Evolutionary conservation across 2,888 invertebrate genomes (phyloP).

Genomic region (Holacanthella duospinosa): DNA sequence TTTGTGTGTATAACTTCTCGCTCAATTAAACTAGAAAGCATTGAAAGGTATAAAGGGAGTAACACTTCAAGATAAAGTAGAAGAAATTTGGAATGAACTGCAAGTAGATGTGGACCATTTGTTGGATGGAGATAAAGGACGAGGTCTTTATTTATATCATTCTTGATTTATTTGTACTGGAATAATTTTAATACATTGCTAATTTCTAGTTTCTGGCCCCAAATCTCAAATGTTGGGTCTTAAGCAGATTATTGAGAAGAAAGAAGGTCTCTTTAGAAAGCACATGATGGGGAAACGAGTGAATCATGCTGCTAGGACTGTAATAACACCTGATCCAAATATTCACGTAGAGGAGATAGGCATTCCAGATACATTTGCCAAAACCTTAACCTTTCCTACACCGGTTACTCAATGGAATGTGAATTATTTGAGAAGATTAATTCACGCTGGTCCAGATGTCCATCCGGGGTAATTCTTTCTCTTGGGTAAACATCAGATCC

Average conservation of each 20-base stretch:
- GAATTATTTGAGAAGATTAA: constrained; percentile 67
- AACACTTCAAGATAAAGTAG: constrained; percentile 63
- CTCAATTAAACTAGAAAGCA: constrained; percentile 47
- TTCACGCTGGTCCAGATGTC: constrained; percentile 80
- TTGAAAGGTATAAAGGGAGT: constrained; percentile 51
- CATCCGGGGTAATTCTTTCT: constrained; percentile 62
- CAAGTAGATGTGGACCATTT: constrained; percentile 66
- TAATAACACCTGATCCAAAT: constrained; percentile 97
- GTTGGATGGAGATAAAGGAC: constrained; percentile 52
- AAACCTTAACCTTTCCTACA: constrained; percentile 81
- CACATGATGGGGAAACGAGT: constrained; percentile 99
- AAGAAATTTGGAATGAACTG: constrained; percentile 66
- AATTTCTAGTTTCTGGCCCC: too few species aligned
- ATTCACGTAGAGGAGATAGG: constrained; percentile 94
- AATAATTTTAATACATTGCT: too few species aligned
- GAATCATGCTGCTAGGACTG: constrained; percentile 91
- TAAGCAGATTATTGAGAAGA: constrained; percentile 82
- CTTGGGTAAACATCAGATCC: too few species aligned
- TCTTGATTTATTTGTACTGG: constrained; percentile 29
- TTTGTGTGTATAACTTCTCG: too few species aligned
- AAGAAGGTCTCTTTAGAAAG: constrained; percentile 87
- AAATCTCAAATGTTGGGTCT: constrained; percentile 47
- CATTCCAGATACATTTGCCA: constrained; percentile 87
- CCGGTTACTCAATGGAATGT: constrained; percentile 91
- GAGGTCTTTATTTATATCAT: too few species aligned